phyloP scores from a whole-genome alignment of 2,113 vertebrate species.

The Butastur rufipennis region DNA sequence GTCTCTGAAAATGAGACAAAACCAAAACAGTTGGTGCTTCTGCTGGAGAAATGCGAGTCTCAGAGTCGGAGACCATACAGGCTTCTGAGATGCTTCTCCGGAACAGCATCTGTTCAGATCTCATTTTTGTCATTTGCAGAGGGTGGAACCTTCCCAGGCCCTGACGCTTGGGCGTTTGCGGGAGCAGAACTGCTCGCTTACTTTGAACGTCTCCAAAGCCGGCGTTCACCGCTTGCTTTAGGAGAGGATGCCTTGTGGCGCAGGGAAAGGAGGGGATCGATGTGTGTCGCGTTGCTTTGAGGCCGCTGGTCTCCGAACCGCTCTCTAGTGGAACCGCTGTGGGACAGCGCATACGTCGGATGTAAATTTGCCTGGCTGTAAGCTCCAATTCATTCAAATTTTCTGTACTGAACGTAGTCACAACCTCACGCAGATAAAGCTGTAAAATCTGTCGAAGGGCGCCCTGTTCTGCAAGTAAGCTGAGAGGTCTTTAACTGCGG shows the following conservation, averaged over 20 bases:
- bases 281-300: background rate
- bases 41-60: background rate
- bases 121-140: accelerated
- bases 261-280: background rate
- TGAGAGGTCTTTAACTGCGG: accelerated
- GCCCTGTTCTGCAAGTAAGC: background rate
- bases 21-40: too few relatives aligned
- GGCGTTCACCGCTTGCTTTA: background rate
- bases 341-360: accelerated
- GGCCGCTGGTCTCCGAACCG: background rate
- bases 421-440: background rate
- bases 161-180: accelerated
- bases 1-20: background rate
- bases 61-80: accelerated
- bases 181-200: background rate
- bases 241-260: background rate
- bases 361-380: accelerated
- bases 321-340: background rate
- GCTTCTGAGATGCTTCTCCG: background rate
- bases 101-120: accelerated
- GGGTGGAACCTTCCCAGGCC: background rate
- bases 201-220: background rate
- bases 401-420: background rate
- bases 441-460: accelerated
- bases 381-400: accelerated